Evolutionary conservation across 2,888 invertebrate species (phyloP), one percentile per base, ranked within the genome.

Genomic region (Steromphala cineraria): DNA sequence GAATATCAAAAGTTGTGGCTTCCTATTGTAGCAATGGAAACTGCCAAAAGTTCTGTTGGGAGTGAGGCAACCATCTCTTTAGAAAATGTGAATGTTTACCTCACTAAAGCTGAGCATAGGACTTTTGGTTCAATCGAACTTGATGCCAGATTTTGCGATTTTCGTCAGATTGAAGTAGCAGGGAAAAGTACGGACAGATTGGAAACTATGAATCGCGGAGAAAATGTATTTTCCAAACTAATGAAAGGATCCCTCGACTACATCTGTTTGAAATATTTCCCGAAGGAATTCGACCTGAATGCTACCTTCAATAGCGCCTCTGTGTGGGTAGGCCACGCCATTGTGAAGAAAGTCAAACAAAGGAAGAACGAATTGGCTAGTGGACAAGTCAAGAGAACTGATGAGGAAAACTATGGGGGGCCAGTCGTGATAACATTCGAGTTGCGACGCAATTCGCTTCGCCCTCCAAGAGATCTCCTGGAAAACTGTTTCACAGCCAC

Each of bases 11-110:
- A 53, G 24, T 15, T 52, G 21, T 75, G 75, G 75, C 24, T 75
- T 24, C 75, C 75, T 2, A 24, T 75, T n/a, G 24, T 75, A 36
- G 46, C 24, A 53, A 75, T 75, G 75, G 75, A 75, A 52, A 52
- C 46, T 46, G 75, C 75, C 13, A 21, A 3, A 5, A 46, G 24
- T 24, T 40, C 75, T 1, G 53, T 52, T 21, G n/a, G 46, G 2
- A 24, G 52, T 21, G 53, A 75, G 21, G 15, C 24, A 0, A 75
- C 75, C 13, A 40, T 52, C 28, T 21, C 36, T n/a, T 19, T 75
- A 7, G 21, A 75, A 24, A 75, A 75, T 13, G 52, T 75, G 40
- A 52, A 75, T 0, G 24, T 52, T 13, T 13, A 21, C 2, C 46
- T 75, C 2, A 1, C 8, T 17, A 52, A 75, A 24, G 24, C 15